Evolutionary conservation across 2,888 invertebrate species (phyloP).

Genomic region (Conops quadrifasciatus): DNA sequence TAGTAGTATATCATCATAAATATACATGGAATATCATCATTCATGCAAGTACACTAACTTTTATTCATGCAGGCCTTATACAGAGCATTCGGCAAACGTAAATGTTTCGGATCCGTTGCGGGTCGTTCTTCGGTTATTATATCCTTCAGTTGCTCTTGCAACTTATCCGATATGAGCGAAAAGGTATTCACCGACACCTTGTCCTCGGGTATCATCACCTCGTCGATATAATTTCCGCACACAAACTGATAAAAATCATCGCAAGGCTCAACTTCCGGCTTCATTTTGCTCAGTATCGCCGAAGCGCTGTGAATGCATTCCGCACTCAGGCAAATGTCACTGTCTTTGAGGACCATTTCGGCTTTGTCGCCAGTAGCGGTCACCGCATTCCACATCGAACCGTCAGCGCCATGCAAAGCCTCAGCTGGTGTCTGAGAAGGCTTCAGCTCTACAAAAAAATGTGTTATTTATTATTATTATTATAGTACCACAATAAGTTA

Average conservation of each 20-base stretch:
- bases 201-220: constrained; percentile 78
- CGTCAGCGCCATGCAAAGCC: constrained; percentile 54
- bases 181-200: constrained; percentile 65
- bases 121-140: constrained; percentile 61
- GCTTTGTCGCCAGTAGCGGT: constrained; percentile 41
- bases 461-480: too few relatives aligned
- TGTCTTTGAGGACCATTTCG: constrained; percentile 50
- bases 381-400: constrained; percentile 50
- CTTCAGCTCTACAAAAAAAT: constrained; percentile 43
- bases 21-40: background rate
- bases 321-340: constrained; percentile 73
- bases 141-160: constrained; percentile 64
- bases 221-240: constrained; percentile 76
- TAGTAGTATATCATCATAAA: background rate
- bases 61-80: constrained; percentile 67
- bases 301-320: constrained; percentile 83
- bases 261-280: constrained; percentile 74
- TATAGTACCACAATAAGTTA: too few relatives aligned
- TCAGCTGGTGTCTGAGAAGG: constrained; percentile 48
- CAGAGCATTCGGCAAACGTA: constrained; percentile 64
- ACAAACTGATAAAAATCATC: constrained; percentile 82
- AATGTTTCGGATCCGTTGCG: constrained; percentile 61
- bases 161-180: constrained; percentile 64
- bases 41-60: constrained; percentile 51
- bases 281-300: constrained; percentile 73